Base-by-base conservation (phyloP, 2,113 vertebrate genomes). In the Blennius ocellaris region DNA sequence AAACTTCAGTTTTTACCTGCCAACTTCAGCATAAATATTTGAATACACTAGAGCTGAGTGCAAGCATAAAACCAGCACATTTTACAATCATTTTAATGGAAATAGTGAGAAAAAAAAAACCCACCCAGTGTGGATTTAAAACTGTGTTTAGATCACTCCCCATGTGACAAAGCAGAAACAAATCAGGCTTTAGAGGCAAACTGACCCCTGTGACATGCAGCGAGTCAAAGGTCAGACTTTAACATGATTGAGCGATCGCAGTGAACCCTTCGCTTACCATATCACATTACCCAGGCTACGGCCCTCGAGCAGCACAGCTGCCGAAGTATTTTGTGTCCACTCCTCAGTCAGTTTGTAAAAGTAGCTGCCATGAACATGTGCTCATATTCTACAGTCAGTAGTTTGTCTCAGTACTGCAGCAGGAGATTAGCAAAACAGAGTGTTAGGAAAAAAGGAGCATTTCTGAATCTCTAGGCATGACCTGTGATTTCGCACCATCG, bases 231-330 rank as follows among this genome's bases (percentile, higher is more conserved):
- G 78, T 76, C 57, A 70, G 36, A 38, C 72, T 84, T 76, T 54
- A 69, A 76, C 57, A 63, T 62, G 72, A 84, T 38, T 83, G 66
- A 73, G 44, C 62, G 60, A 76, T 79, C 57, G 61, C 47, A 51
- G 59, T 70, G 54, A 82, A 51, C 75, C 64, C 5, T 54, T 61
- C 52, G 47, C 69, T 64, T 64, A 48, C 16, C 53, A 47, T 58
- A 73, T 76, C 40, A 30, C 60, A 63, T 85, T 82, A 57, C 44
- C 5, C 12, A 48, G 55, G 61, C 49, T 71, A 60, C 67, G 11
- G 67, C 75, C 7, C 17, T 38, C 55, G 14, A 68, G 56, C 43
- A 12, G 71, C 47, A 45, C 55, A 76, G 74, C 56, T 80, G 72
- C 52, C 73, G 66, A 53, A 48, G 64, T 51, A 30, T 78, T 76